A percentile compares a stretch with the other conserved stretches of the same genome.
phyloP scores from a whole-genome alignment of 2,113 vertebrate species.

The Todiramphus saurophagus region DNA sequence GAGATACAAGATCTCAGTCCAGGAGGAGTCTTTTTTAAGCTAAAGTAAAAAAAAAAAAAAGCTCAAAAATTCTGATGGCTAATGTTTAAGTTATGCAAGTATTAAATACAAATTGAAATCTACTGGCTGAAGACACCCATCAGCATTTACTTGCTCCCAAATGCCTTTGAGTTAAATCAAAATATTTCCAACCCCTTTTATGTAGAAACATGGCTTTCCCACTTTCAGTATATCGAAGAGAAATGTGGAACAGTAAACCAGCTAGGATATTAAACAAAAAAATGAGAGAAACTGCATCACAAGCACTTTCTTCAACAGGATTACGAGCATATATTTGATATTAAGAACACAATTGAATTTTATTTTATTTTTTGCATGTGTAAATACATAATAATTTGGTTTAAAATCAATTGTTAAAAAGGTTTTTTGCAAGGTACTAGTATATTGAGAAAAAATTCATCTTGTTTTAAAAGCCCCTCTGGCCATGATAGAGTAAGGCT shows the following conservation, averaged over 20 bases:
- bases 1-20: slow-evolving; percentile 70
- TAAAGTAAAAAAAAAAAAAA: slow-evolving; percentile 55
- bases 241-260: slow-evolving; percentile 7
- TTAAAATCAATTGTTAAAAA: slow-evolving; percentile 42
- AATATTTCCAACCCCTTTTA: slow-evolving; percentile 23
- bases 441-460: neutral
- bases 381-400: slow-evolving; percentile 39
- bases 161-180: slow-evolving; percentile 49
- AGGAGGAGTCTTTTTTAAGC: slow-evolving; percentile 47
- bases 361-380: slow-evolving; percentile 29
- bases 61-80: slow-evolving; percentile 67
- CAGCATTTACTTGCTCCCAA: slow-evolving; percentile 16
- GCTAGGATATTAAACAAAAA: slow-evolving; percentile 25
- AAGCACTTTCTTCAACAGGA: neutral
- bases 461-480: neutral
- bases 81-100: slow-evolving; percentile 68
- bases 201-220: neutral
- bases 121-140: slow-evolving; percentile 49
- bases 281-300: slow-evolving; percentile 4
- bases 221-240: neutral
- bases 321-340: slow-evolving; percentile 18
- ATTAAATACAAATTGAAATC: slow-evolving; percentile 69
- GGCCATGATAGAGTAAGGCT: neutral
- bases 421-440: slow-evolving; percentile 43
- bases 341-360: neutral